Evolutionary conservation across 2,113 vertebrate genomes (phyloP).

Genomic region (Alosa alosa): DNA sequence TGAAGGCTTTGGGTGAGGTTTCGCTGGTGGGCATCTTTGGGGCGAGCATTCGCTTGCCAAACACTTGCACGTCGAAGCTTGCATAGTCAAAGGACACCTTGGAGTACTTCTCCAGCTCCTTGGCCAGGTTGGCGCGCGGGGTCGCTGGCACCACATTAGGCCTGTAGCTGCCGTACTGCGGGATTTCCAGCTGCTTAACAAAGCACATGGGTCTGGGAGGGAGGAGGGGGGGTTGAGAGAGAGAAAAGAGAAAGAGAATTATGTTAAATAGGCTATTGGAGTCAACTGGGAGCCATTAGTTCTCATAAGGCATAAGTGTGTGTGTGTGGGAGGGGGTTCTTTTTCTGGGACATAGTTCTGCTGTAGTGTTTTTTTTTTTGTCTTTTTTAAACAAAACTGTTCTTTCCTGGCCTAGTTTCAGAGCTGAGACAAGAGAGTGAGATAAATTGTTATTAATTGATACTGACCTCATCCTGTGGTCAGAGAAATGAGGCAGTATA

Average conservation of each 20-base stretch:
- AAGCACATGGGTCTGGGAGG: constrained; percentile 94
- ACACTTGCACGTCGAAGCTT: constrained; percentile 99
- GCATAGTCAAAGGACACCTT: constrained; percentile 99
- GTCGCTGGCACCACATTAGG: constrained; percentile 88
- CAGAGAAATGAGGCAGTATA: neutral
- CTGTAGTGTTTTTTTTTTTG: neutral
- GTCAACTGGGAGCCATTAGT: neutral
- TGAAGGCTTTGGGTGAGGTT: constrained; percentile 97
- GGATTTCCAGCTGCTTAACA: constrained; percentile 97
- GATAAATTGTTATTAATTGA: neutral
- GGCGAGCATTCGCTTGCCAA: constrained; percentile 97
- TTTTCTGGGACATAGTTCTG: neutral
- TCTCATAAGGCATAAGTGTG: neutral
- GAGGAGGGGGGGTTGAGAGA: neutral
- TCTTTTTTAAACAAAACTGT: neutral
- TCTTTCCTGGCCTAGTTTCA: neutral
- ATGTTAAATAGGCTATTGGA: neutral
- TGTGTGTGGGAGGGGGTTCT: neutral
- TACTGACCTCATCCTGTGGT: neutral
- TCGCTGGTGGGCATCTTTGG: constrained; percentile 93
- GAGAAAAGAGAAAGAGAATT: neutral
- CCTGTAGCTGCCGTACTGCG: constrained; percentile 90
- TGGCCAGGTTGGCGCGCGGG: constrained; percentile 94
- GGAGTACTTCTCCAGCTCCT: constrained; percentile 99
- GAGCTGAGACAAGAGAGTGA: neutral